phyloP scores from a whole-genome alignment of 2,888 invertebrate species.

The Lordiphosa fenestrarum region DNA sequence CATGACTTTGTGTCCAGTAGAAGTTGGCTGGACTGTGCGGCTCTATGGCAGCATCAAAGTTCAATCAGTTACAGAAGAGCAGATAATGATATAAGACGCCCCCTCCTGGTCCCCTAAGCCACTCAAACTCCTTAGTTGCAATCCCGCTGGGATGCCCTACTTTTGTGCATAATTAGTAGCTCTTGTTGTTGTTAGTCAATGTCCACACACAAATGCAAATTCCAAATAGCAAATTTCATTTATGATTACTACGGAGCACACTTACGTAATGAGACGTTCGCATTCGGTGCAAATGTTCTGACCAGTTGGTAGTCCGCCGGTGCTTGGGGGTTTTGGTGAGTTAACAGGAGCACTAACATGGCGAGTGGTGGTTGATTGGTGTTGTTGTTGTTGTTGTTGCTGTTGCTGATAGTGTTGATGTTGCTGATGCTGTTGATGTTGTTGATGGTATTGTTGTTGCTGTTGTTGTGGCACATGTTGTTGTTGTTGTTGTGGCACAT shows the following conservation, averaged over 20 bases:
- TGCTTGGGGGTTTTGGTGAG: conserved; percentile 84
- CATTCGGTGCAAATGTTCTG: conserved; percentile 98
- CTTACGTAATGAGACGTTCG: conserved; percentile 98
- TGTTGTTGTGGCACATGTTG: conserved; percentile 53
- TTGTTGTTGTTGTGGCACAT: conserved; percentile 31
- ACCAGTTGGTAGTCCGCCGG: conserved; percentile 89
- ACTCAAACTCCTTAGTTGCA: background rate
- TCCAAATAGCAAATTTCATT: conserved; percentile 3
- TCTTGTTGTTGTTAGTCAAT: conserved; percentile 5
- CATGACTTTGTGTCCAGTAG: conserved; percentile 90
- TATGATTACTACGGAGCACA: conserved; percentile 68
- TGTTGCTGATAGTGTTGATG: conserved; percentile 55
- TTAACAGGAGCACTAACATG: conserved; percentile 89
- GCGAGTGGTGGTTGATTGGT: conserved; percentile 79
- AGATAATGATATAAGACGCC: conserved; percentile 6
- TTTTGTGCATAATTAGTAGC: conserved; percentile 5
- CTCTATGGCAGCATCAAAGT: conserved; percentile 52
- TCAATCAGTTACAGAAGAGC: conserved; percentile 50
- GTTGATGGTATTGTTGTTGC: conserved; percentile 39
- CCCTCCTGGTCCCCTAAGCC: background rate
- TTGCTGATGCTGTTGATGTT: conserved; percentile 51
- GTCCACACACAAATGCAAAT: conserved; percentile 9
- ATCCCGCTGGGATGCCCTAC: background rate
- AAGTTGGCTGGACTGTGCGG: conserved; percentile 81
- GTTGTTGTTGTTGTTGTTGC: conserved; percentile 60